Percentiles rank a stretch among this genome's conserved stretches.
Evolutionary conservation across 2,113 vertebrate species (phyloP).

Genomic region (Choloepus hoffmanni): DNA sequence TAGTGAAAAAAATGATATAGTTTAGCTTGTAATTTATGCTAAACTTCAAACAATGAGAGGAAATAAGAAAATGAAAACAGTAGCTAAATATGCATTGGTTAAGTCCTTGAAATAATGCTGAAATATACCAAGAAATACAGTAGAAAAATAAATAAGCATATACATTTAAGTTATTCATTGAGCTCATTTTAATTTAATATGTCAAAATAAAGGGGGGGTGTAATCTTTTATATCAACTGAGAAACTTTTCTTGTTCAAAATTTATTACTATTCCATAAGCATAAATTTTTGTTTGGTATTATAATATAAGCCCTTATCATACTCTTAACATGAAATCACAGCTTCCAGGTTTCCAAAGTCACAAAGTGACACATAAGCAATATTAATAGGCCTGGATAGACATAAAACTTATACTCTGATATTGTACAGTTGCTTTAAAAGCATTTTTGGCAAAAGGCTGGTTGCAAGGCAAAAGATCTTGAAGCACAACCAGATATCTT

Average conservation of each 20-base stretch:
- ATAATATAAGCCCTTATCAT: not conserved
- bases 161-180: not conserved
- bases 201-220: not conserved
- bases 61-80: constrained; percentile 45
- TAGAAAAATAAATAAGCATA: not conserved
- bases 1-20: constrained; percentile 67
- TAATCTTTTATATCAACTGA: not conserved
- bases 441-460: not conserved
- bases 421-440: not conserved
- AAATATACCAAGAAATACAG: not conserved
- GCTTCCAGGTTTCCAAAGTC: not conserved
- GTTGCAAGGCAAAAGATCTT: not conserved
- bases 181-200: not conserved
- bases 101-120: constrained; percentile 30
- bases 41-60: constrained; percentile 44
- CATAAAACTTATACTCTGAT: not conserved
- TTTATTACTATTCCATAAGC: not conserved
- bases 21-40: constrained; percentile 63
- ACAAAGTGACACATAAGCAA: not conserved
- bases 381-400: not conserved
- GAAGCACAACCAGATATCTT: not conserved
- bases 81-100: not conserved
- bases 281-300: not conserved
- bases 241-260: not conserved
- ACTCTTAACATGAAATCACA: not conserved